phyloP scores from a whole-genome alignment of 2,113 vertebrate species.

The Hemibagrus wyckioides region DNA sequence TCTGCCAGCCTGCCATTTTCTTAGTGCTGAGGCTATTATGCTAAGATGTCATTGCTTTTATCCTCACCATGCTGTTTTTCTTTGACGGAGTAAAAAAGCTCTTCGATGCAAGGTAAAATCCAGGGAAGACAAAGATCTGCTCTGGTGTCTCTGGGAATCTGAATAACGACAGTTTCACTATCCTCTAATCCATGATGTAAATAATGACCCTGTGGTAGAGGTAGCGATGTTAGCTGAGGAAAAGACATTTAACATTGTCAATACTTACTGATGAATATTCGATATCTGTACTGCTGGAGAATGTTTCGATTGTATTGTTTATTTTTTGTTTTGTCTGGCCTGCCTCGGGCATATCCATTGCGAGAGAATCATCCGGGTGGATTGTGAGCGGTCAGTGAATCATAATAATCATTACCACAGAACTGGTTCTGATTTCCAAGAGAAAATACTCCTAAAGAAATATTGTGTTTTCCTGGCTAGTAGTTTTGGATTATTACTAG shows the following conservation, averaged over 20 bases:
- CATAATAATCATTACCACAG: not conserved
- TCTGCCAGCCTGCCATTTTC: not conserved
- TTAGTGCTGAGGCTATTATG: not conserved
- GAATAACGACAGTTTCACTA: not conserved
- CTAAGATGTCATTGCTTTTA: not conserved
- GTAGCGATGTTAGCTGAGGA: conserved; percentile 11
- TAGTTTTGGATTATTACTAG: not conserved
- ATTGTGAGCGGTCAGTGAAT: conserved; percentile 1
- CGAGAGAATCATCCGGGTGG: not conserved
- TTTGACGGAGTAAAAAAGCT: not conserved
- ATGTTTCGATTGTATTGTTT: conserved; percentile 10
- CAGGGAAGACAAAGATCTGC: not conserved
- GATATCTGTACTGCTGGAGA: not conserved
- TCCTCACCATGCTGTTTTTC: not conserved
- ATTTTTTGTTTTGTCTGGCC: not conserved
- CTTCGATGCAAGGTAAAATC: not conserved
- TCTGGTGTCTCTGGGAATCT: conserved; percentile 23
- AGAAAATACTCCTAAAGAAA: not conserved
- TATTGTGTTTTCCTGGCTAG: not conserved
- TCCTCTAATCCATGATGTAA: conserved; percentile 2
- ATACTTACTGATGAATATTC: conserved; percentile 28
- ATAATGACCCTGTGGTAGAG: conserved; percentile 16
- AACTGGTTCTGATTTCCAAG: not conserved
- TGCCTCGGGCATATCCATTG: not conserved
- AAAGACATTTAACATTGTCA: conserved; percentile 26